Evolutionary conservation across 2,797 vertebrate genomes (phyloP), one percentile per base, ranked within the genome.

Genomic region (Echiichthys vipera): DNA sequence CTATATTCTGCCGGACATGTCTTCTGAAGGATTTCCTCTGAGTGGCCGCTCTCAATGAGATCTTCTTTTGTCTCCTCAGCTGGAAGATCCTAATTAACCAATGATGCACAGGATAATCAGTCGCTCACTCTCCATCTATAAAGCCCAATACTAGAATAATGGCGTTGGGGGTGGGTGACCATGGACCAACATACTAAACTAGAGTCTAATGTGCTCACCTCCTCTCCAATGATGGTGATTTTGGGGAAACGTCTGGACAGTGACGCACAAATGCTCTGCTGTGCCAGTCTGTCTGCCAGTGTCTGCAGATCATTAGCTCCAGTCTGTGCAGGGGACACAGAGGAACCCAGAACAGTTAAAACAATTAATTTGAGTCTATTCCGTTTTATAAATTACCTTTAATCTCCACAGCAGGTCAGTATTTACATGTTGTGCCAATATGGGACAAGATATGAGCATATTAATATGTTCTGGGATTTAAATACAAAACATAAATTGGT

Each of bases 191-290:
- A 37, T 6, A 20, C 4, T 7, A 32, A 17, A 56, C 12, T 57
- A 36, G 20, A 30, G 12, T n/a, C 5, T 18, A 13, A 22, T 13
- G 14, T 17, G 43, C 85, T 80, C 81, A 98, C 98, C 95, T 99
- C 98, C 88, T 99, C 98, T 68, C 97, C 98, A 40, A 99, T 99
- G 78, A 99, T 97, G 47, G 97, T 98, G 66, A 98, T 36, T 75
- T 95, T 96, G 4, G 98, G 98, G 83, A 99, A 99, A 46, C 85
- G 94, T 73, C 89, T 95, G 46, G 95, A 94, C 74, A 99, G 84
- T 5, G 97, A 99, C 0, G 96, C 93, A 71, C 97, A 98, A 56
- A 99, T 98, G 87, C 97, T 99, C 91, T 96, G 95, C 86, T 99
- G 98, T 20, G 94, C 98, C 54, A 99, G 78, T 42, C 97, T 93